Evolutionary conservation across 2,113 vertebrate species (phyloP), one percentile per base, ranked within the genome.

Genomic region (Rhynchopsitta pachyrhyncha): DNA sequence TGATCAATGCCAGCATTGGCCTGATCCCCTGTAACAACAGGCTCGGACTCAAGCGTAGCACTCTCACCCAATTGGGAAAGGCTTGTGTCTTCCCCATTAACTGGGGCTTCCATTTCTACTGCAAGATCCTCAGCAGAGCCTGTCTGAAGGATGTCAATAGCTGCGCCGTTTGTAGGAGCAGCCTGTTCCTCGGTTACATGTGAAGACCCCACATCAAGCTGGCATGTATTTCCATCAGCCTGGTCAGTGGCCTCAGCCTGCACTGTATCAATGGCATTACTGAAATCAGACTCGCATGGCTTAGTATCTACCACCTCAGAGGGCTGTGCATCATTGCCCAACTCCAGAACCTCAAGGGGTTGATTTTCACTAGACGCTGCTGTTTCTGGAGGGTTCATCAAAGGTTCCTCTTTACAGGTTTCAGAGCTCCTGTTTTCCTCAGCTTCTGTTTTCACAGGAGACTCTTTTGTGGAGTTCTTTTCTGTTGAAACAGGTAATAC

Each of bases 231-330:
- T 31, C 37, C 28, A 76, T 74, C 46, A 70, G n/a, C 23, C 46
- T 89, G 73, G 8, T 95, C 94, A 82, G 69, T 22, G 73, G 85
- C 57, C 39, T 92, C 66, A 23, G 77, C 81, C 28, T 95, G 62
- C 67, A 97, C 96, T 53, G 77, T 29, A 57, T 88, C 93, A 63
- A 47, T 52, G 31, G 75, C 78, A 94, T 31, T 23, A 78, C 16
- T 46, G 67, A 92, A 82, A 90, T 89, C 93, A 95, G 90, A 79
- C 76, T 74, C 91, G 71, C 80, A 55, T n/a, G 49, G 77, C 68
- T 95, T 60, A 88, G 25, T 41, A 52, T 88, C 82, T 39, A 13
- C 37, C 19, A 41, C 5, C 35, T 92, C 86, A 19, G 71, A 79
- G 27, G 37, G 14, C 1, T 67, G 76, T 35, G 57, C 47, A 59